These are phyloP conservation scores for Sinhomidia bicolor DNA, from an alignment of 2,888 invertebrate genomes.

Conservation along the genomic window DNA sequence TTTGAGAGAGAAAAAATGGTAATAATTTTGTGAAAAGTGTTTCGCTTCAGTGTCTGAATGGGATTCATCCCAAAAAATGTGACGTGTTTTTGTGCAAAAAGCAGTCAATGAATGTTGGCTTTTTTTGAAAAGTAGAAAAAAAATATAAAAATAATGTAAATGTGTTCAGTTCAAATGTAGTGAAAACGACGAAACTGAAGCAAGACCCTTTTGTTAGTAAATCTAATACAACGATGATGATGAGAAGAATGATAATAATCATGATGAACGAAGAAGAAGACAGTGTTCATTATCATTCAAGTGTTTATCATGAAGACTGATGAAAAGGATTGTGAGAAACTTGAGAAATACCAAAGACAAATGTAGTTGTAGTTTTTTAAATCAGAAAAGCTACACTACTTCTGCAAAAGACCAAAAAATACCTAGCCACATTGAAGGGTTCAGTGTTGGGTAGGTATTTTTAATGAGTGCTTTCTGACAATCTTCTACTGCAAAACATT, in stretches of 20 bases:
- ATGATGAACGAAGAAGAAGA: conserved; percentile 27
- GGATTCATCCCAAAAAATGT: conserved; percentile 39
- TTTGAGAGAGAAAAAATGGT: not conserved
- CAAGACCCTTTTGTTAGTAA: conserved; percentile 29
- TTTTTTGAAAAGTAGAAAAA: not conserved
- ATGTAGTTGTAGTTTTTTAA: conserved; percentile 39
- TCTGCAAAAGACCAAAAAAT: conserved; percentile 1
- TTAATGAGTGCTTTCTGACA: conserved; percentile 57
- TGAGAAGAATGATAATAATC: conserved; percentile 20
- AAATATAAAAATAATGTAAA: conserved; percentile 13
- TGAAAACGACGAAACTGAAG: conserved; percentile 2
- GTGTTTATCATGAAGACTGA: conserved; percentile 59
- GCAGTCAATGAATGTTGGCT: conserved; percentile 7
- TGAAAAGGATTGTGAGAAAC: conserved; percentile 48
- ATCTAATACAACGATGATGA: conserved; percentile 8
- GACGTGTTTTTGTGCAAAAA: conserved; percentile 29
- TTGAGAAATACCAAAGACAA: conserved; percentile 42
- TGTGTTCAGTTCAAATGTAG: conserved; percentile 10
- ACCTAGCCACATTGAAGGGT: conserved; percentile 11
- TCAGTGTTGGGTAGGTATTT: conserved; percentile 20
- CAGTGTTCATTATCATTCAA: conserved; percentile 10
- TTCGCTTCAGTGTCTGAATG: not conserved
- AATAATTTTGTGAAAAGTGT: conserved; percentile 10
- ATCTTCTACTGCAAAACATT: conserved; percentile 29
- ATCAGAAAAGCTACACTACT: conserved; percentile 4